These are phyloP conservation scores for Drosophila stalkeri DNA, from an alignment of 2,888 invertebrate genomes.

Conservation along the genomic window DNA sequence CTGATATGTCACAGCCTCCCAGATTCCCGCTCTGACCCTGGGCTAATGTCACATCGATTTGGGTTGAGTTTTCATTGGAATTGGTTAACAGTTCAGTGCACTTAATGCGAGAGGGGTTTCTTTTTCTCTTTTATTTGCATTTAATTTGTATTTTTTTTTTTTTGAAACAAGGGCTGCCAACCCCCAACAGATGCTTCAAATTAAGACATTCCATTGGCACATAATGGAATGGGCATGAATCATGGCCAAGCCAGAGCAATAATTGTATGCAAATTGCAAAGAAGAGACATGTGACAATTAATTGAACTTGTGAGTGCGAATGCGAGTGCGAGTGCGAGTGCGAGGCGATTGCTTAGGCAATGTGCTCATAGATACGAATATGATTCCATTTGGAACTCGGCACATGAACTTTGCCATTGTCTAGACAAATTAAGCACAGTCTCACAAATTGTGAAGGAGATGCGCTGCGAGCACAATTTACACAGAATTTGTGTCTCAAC, in stretches of 20 bases:
- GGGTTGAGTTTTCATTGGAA: background rate
- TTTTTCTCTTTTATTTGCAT: background rate
- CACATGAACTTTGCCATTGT: conserved; percentile 76
- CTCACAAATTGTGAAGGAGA: conserved; percentile 42
- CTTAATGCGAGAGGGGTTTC: conserved; percentile 12
- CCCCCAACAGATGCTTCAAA: conserved; percentile 67
- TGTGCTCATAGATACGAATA: conserved; percentile 26
- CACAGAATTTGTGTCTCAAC: conserved; percentile 21
- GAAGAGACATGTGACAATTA: conserved; percentile 65
- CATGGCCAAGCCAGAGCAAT: conserved; percentile 47
- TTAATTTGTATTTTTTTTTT: background rate
- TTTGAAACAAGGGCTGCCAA: conserved; percentile 6
- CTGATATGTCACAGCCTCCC: background rate
- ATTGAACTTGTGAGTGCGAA: conserved; percentile 58
- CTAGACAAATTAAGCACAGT: conserved; percentile 77
- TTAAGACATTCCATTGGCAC: conserved; percentile 67
- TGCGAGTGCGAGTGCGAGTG: conserved; percentile 14
- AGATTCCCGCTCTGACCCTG: background rate
- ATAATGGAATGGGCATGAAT: conserved; percentile 37
- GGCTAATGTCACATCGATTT: conserved; percentile 13
- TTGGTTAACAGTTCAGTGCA: conserved; percentile 36
- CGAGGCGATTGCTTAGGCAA: conserved; percentile 29
- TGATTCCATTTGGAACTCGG: conserved; percentile 44
- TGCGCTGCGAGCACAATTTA: conserved; percentile 49
- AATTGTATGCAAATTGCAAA: conserved; percentile 56